Evolutionary conservation across 2,113 vertebrate species (phyloP), one percentile per base, ranked within the genome.

Genomic region (Parus major): DNA sequence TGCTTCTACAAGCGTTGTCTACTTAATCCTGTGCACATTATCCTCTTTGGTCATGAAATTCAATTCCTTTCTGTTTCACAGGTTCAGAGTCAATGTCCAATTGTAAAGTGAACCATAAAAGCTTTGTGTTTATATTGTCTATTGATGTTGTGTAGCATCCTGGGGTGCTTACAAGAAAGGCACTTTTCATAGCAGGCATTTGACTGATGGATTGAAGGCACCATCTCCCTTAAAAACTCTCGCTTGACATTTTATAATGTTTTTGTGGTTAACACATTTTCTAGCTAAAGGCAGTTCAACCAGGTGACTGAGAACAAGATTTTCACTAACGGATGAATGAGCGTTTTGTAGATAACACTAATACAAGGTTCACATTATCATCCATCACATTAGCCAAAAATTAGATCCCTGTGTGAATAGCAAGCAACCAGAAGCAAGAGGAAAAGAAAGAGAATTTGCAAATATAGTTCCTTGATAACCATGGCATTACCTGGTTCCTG

Each of bases 71-170:
- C 72, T 92, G n/a, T 96, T 96, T 93, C 93, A 94, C 90, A 86
- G 76, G 60, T 93, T 93, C 85, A 91, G 90, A 95, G 79, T 95
- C 96, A 92, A 90, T 86, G 88, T 94, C 88, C 88, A 92, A 86
- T 92, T 94, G 85, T 90, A 96, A 96, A 94, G 85, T 83, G 94
- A 97, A 93, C 94, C 87, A 90, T 94, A 90, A 97, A 95, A 90
- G 76, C 92, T 78, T 61, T 75, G 68, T 94, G 92, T 96, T 96
- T 93, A 73, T 92, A 86, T 93, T 95, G 85, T 70, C 85, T 94
- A 12, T 64, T 88, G 92, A 92, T 75, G 76, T 92, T 93, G 71
- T 57, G 56, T 56, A 93, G 92, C 94, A 96, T 85, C 90, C 94
- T 84, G 94, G 92, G 82, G 85, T 96, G 92, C 90, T 92, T 83